A percentile compares a stretch with the other conserved stretches of the same genome.
Evolutionary conservation across 1,140 invertebrate genomes (phyloP).

Genomic region (Drosophila lacteicornis): DNA sequence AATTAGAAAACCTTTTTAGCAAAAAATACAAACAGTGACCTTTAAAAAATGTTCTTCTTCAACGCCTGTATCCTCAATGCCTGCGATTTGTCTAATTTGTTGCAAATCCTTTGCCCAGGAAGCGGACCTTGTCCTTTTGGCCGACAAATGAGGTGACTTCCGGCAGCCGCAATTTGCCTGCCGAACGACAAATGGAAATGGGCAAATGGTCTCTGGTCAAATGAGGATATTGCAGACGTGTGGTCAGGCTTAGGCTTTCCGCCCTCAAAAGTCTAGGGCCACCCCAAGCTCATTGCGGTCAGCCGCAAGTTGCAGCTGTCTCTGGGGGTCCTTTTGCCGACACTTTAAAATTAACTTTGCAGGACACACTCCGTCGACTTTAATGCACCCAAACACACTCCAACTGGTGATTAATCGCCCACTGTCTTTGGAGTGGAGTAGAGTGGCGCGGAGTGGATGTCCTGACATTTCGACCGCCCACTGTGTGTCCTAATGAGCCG

Average conservation of each 20-base stretch:
- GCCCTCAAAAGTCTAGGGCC: conserved; percentile 19
- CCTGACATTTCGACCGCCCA: conserved; percentile 34
- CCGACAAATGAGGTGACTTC: conserved; percentile 74
- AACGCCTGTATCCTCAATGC: not conserved
- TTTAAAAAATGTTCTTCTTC: not conserved
- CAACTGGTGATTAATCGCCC: conserved; percentile 33
- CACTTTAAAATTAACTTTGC: conserved; percentile 69
- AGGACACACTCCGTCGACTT: conserved; percentile 37
- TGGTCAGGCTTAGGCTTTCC: conserved; percentile 35
- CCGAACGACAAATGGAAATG: conserved; percentile 57
- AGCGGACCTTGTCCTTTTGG: conserved; percentile 41
- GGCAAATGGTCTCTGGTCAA: conserved; percentile 46
- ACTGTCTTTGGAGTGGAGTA: conserved; percentile 2
- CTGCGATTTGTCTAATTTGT: conserved; percentile 12
- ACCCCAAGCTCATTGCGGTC: conserved; percentile 66
- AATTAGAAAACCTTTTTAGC: not conserved
- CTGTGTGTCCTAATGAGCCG: conserved; percentile 50
- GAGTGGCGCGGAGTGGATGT: conserved; percentile 4
- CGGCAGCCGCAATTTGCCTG: conserved; percentile 56
- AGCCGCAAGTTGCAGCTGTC: conserved; percentile 52
- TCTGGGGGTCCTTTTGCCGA: conserved; percentile 24
- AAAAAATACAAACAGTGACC: too few species aligned
- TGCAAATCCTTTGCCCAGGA: conserved; percentile 21
- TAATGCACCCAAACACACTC: conserved; percentile 22
- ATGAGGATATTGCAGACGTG: conserved; percentile 47